Percentiles rank a stretch among this genome's conserved stretches.
phyloP scores from a whole-genome alignment of 2,113 vertebrate genomes.

The Condylura cristata region DNA sequence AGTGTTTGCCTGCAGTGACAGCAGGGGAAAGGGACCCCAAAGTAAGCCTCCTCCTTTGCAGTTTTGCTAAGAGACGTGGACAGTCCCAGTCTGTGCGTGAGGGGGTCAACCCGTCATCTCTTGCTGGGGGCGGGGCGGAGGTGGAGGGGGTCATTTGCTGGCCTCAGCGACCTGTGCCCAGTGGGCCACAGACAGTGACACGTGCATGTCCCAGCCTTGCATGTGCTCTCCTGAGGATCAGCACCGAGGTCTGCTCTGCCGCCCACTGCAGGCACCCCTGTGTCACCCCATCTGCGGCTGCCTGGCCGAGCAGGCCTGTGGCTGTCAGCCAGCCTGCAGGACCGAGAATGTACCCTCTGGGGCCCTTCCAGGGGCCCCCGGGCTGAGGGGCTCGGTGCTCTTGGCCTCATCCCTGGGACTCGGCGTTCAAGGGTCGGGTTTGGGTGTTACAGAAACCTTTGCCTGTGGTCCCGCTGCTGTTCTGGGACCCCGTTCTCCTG shows the following conservation, averaged over 20 bases:
- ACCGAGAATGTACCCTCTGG: neutral
- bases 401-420: neutral
- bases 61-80: neutral
- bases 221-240: accelerated
- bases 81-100: neutral
- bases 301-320: neutral
- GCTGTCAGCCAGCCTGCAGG: neutral
- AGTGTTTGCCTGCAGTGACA: neutral
- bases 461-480: accelerated
- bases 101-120: accelerated
- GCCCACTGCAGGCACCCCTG: neutral
- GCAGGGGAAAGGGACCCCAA: neutral
- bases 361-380: neutral
- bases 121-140: neutral
- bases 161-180: accelerated
- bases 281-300: accelerated
- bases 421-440: accelerated
- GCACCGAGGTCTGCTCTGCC: neutral
- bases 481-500: accelerated
- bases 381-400: neutral
- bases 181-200: accelerated
- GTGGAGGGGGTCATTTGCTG: accelerated
- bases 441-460: accelerated
- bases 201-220: no score
- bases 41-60: neutral